Percentiles rank a stretch among this genome's conserved stretches.
These are phyloP conservation scores for Cirrhinus mrigala DNA, from an alignment of 2,797 vertebrate genomes.

Conservation along the genomic window DNA sequence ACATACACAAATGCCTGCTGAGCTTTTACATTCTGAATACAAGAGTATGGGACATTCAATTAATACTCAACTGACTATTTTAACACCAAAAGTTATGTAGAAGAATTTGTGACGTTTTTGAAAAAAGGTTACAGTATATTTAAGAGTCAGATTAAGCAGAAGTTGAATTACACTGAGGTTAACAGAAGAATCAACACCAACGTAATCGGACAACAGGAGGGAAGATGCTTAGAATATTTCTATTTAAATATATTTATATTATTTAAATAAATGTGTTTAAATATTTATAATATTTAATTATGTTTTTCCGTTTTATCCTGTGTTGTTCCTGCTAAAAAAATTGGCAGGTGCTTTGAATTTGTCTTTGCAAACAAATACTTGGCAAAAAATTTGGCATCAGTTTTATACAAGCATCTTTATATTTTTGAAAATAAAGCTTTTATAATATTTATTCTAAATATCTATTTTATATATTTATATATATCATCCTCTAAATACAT, in stretches of 20 bases:
- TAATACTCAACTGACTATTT: background rate
- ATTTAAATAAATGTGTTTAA: background rate
- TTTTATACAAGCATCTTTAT: background rate
- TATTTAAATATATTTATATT: background rate
- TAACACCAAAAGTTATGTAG: background rate
- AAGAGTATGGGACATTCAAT: background rate
- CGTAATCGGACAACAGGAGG: background rate
- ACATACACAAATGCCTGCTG: constrained; percentile 14
- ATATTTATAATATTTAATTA: background rate
- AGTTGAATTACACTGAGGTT: background rate
- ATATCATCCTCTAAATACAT: constrained; percentile 31
- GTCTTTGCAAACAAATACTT: background rate
- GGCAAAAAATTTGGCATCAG: constrained; percentile 30
- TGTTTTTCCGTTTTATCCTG: background rate
- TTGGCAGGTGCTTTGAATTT: background rate
- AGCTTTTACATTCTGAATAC: constrained; percentile 26
- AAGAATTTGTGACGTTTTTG: background rate
- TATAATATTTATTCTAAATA: constrained; percentile 37
- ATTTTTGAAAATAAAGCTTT: constrained; percentile 40
- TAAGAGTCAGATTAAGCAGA: background rate
- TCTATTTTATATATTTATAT: background rate
- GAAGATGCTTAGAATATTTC: background rate
- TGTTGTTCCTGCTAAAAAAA: background rate
- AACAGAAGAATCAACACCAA: background rate
- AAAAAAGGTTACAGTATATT: background rate